Evolutionary conservation across 2,888 invertebrate species (phyloP).

Genomic region (Ochropleura plecta): DNA sequence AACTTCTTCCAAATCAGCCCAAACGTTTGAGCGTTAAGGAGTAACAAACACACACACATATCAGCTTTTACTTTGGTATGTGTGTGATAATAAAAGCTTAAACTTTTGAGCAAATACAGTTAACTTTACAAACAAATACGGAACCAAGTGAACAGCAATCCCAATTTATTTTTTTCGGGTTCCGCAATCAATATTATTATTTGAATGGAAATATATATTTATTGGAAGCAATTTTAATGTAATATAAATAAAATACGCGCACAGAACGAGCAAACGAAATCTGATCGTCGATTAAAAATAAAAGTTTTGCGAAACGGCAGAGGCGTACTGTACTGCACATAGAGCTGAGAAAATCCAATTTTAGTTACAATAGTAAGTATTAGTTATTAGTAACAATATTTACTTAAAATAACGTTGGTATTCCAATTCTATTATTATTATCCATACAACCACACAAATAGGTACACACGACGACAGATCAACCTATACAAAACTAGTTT

Average conservation of each 20-base stretch:
- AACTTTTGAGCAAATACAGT: constrained; percentile 17
- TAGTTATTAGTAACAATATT: too few species aligned
- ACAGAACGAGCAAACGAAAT: constrained; percentile 73
- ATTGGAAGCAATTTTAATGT: constrained; percentile 74
- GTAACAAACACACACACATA: too few species aligned
- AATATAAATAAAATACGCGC: constrained; percentile 75
- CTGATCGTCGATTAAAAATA: constrained; percentile 75
- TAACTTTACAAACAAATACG: constrained; percentile 37
- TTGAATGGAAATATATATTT: constrained; percentile 70
- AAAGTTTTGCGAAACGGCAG: constrained; percentile 61
- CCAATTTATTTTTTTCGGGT: constrained; percentile 51
- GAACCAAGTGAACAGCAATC: constrained; percentile 10
- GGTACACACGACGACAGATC: too few species aligned
- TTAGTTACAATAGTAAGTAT: too few species aligned
- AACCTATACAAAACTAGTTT: too few species aligned
- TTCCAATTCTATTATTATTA: too few species aligned
- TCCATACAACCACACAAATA: too few species aligned
- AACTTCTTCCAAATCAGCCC: too few species aligned
- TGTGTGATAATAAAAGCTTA: not conserved
- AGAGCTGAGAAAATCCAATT: not conserved
- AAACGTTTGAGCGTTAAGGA: too few species aligned
- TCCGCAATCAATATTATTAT: constrained; percentile 65
- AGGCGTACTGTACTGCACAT: constrained; percentile 47
- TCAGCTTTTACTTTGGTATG: too few species aligned
- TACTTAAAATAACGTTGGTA: too few species aligned